Conservation (phyloP, 2,888 invertebrate genomes). For the Buathra laborator region DNA sequence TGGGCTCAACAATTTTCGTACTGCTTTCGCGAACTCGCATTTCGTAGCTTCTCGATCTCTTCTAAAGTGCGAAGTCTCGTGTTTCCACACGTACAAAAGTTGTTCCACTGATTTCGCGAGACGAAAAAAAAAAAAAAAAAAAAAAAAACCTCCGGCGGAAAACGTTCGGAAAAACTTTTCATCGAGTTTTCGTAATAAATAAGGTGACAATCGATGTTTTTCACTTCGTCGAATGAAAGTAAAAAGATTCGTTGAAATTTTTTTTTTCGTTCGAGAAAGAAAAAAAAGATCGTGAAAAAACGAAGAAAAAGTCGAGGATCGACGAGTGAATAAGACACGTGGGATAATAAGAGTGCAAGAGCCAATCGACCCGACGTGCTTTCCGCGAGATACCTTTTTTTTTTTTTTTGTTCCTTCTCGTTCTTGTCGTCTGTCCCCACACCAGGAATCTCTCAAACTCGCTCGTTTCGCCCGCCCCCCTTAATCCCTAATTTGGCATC, state of each 20-base stretch:
- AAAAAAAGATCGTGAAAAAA: background rate
- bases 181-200: background rate
- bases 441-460: background rate
- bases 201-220: conserved; percentile 3
- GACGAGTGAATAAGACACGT: conserved; percentile 19
- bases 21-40: too few relatives aligned
- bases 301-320: background rate
- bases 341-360: conserved; percentile 16
- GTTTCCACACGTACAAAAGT: background rate
- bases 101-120: background rate
- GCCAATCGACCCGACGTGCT: conserved; percentile 18
- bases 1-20: too few relatives aligned
- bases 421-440: background rate
- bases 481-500: conserved; percentile 24
- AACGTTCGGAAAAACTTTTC: too few relatives aligned
- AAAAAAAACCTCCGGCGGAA: background rate
- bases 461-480: background rate
- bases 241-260: background rate
- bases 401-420: background rate
- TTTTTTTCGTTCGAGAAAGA: background rate
- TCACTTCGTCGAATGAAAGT: background rate
- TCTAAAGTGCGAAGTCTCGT: too few relatives aligned
- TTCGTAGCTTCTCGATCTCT: too few relatives aligned
- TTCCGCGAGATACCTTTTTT: conserved; percentile 5
- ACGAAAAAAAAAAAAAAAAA: background rate